Evolutionary conservation across 2,888 invertebrate species (phyloP), one percentile per base, ranked within the genome.

Genomic region (Drosophila quinaria): DNA sequence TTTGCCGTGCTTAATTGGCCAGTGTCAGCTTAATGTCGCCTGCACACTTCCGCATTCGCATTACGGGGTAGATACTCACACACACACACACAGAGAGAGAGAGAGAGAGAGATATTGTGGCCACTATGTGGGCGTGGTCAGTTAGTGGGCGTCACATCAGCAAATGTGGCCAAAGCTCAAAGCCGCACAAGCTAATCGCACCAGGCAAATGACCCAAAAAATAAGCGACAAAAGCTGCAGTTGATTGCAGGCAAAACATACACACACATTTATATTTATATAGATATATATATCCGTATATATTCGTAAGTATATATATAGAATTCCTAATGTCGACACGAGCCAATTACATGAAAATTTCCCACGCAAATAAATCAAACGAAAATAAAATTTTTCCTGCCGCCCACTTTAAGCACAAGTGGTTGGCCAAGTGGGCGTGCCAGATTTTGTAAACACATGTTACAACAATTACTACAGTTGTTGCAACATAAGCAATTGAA

Each of bases 1-100:
- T 83, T 88, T 86, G 83, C 74, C 73, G 79, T 81, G 74, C 81
- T 64, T 86, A 86, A 86, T 86, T 86, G 85, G 86, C 83, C 85
- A 81, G 77, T 82, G 81, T 83, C 88, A 80, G 88, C 86, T 86
- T 85, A 85, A 83, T 81, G 85, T 77, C 81, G 65, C 64, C 83
- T 73, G 85, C 65, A 54, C 70, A 72, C 80, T 79, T 80, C 70
- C 77, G 41, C 76, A 67, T 71, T 62, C 75, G 65, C 62, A 51
- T 62, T 44, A 25, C 5, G 50, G 35, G 42, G 25, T 22, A 44
- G 51, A 31, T n/a, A 25, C 47, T 31, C 51, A 42, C 49, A 33
- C 73, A 37, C 47, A 46, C 49, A 39, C 41, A n/a, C n/a, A n/a
- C n/a, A 50, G 9, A 41, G 37, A 41, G 19, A 19, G 25, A 52